A percentile compares a stretch with the other conserved stretches of the same genome.
Evolutionary conservation across 2,888 invertebrate genomes (phyloP).

Genomic region (Lycaena phlaeas): DNA sequence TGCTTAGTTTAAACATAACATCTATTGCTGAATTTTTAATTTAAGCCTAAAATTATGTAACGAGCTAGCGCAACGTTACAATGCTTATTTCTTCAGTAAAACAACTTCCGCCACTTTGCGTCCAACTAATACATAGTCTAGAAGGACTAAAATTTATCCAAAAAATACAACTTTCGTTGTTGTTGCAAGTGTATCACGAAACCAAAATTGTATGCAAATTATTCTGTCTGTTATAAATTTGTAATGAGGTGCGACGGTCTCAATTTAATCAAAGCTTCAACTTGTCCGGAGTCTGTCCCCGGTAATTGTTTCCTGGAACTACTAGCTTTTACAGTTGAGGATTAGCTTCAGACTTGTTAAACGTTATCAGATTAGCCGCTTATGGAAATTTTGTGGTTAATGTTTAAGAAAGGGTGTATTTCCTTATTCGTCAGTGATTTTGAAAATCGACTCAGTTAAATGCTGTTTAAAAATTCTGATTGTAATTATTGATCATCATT

Average conservation of each 20-base stretch:
- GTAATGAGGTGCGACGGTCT: slow-evolving; percentile 9
- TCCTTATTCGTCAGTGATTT: no score
- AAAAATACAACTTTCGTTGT: background rate
- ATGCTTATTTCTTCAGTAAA: no score
- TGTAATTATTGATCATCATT: no score
- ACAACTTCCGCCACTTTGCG: no score
- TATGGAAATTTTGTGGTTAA: background rate
- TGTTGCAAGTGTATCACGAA: background rate
- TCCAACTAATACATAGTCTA: no score
- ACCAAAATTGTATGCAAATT: slow-evolving; percentile 4
- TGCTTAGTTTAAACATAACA: no score
- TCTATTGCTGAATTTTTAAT: no score
- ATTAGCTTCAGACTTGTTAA: slow-evolving; percentile 8
- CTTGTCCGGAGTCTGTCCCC: slow-evolving; percentile 8
- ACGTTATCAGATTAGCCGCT: slow-evolving; percentile 1
- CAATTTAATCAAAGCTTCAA: slow-evolving; percentile 12
- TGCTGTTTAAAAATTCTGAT: no score
- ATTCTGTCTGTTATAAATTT: slow-evolving; percentile 4
- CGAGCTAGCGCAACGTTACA: no score
- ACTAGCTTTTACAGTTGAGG: slow-evolving; percentile 5
- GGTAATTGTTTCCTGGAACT: slow-evolving; percentile 10
- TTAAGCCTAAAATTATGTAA: no score
- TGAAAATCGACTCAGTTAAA: no score
- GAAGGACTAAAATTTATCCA: background rate
- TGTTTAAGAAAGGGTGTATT: no score